phyloP scores from a whole-genome alignment of 2,888 invertebrate species.

The Eulithis testata region DNA sequence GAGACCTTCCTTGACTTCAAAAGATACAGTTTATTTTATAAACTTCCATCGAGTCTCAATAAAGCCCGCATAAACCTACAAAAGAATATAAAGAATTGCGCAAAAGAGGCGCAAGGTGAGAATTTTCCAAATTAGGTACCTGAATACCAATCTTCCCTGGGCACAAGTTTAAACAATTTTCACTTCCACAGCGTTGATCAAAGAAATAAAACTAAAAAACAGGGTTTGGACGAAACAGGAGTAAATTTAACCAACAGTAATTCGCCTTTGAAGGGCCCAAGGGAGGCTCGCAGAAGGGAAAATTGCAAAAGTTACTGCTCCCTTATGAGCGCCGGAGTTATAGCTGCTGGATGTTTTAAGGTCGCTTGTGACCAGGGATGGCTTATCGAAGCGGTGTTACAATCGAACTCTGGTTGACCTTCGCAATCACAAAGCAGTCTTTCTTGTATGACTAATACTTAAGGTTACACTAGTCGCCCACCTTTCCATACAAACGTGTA shows the following conservation, averaged over 20 bases:
- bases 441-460: too few relatives aligned
- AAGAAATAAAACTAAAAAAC: slow-evolving; percentile 83
- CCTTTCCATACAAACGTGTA: too few relatives aligned
- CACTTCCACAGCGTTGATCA: slow-evolving; percentile 78
- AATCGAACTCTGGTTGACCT: neutral
- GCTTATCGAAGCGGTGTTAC: slow-evolving; percentile 16
- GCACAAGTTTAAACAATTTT: slow-evolving; percentile 78
- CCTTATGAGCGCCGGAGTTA: slow-evolving; percentile 74
- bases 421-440: too few relatives aligned
- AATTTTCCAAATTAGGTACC: slow-evolving; percentile 72
- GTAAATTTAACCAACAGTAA: slow-evolving; percentile 82
- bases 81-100: slow-evolving; percentile 30
- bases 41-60: slow-evolving; percentile 24
- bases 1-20: neutral
- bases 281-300: slow-evolving; percentile 72
- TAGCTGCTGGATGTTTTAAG: slow-evolving; percentile 64
- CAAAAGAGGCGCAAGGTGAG: slow-evolving; percentile 59
- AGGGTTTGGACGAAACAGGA: slow-evolving; percentile 71
- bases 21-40: slow-evolving; percentile 11
- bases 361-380: slow-evolving; percentile 46
- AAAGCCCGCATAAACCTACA: slow-evolving; percentile 32
- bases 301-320: slow-evolving; percentile 81
- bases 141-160: slow-evolving; percentile 74
- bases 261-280: slow-evolving; percentile 78
- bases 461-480: too few relatives aligned